These are phyloP conservation scores for Myotis planiceps DNA, from an alignment of 2,797 vertebrate species.

Conservation along the genomic window DNA sequence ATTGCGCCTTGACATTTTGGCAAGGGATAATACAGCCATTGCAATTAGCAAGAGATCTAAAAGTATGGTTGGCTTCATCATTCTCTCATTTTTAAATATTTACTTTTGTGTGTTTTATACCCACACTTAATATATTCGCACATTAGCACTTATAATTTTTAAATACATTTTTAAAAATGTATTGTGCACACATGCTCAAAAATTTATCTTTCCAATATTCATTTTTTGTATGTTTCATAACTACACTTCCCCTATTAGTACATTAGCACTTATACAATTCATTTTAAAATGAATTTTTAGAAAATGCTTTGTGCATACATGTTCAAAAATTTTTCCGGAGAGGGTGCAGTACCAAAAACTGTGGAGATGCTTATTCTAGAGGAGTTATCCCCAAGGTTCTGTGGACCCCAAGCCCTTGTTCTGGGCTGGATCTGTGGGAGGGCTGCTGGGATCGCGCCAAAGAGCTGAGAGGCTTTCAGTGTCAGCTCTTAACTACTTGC, in stretches of 20 bases:
- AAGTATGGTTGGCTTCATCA: neutral
- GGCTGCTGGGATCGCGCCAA: fast-evolving
- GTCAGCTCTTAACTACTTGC: neutral
- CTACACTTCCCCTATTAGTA: neutral
- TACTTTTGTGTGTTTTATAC: neutral
- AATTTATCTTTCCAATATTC: neutral
- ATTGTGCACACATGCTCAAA: neutral
- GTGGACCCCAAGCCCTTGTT: fast-evolving
- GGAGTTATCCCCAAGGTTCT: fast-evolving
- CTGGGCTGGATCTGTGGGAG: fast-evolving
- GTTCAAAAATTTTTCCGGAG: neutral
- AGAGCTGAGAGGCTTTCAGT: neutral
- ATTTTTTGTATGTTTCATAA: neutral
- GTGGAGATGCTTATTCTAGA: neutral
- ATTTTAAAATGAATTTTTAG: neutral
- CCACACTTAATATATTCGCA: neutral
- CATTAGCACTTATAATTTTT: neutral
- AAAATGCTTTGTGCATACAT: neutral
- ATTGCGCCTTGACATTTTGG: fast-evolving
- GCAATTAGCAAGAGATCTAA: neutral
- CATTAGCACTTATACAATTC: neutral
- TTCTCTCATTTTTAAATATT: neutral
- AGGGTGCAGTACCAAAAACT: no score
- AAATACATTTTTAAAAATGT: neutral
- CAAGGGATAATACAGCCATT: no score